These are phyloP conservation scores for Argopecten irradians DNA, from an alignment of 1,140 invertebrate genomes.

Conservation along the genomic window DNA sequence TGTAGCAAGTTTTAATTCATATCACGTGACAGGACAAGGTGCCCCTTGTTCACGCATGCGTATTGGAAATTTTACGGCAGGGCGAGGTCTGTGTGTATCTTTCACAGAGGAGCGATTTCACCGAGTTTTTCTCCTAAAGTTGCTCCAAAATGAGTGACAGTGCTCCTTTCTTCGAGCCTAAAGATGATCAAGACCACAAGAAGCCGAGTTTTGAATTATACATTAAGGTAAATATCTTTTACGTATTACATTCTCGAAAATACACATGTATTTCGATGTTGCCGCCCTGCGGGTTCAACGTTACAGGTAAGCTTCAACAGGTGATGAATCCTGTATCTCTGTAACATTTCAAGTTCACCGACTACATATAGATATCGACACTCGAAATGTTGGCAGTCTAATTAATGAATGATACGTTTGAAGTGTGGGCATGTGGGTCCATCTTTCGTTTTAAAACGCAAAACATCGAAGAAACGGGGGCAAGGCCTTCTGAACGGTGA, in stretches of 20 bases:
- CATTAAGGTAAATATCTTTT: constrained; percentile 58
- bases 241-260: background rate
- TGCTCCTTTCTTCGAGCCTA: constrained; percentile 32
- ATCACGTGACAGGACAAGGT: constrained; percentile 13
- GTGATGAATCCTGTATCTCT: background rate
- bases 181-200: constrained; percentile 40
- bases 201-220: constrained; percentile 62
- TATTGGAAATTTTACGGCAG: background rate
- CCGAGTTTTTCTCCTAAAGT: constrained; percentile 27
- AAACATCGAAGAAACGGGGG: background rate
- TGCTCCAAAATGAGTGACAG: constrained; percentile 48
- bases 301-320: constrained; percentile 2
- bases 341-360: background rate
- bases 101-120: background rate
- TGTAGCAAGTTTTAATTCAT: constrained; percentile 10
- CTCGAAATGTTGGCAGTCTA: background rate
- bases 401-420: background rate
- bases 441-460: background rate
- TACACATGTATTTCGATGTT: constrained; percentile 25
- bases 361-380: background rate
- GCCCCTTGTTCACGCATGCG: constrained; percentile 13
- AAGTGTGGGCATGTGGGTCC: background rate
- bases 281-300: background rate
- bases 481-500: background rate
- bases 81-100: constrained; percentile 20